Evolutionary conservation across 2,113 vertebrate genomes (phyloP).

Genomic region (Dissostichus mawsoni): DNA sequence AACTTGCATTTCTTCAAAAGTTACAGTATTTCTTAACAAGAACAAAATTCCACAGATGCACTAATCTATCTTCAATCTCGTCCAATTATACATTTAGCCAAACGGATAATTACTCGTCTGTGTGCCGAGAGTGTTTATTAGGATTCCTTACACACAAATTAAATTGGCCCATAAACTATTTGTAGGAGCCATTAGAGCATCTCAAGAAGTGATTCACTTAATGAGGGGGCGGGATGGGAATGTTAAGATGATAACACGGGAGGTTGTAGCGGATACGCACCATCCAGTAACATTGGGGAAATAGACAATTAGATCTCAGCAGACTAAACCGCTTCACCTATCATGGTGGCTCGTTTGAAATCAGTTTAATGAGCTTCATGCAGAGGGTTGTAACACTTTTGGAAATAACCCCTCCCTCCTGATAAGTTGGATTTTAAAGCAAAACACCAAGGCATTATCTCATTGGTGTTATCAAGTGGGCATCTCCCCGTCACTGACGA

Average conservation of each 20-base stretch:
- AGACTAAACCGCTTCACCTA: conserved; percentile 39
- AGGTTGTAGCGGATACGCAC: conserved; percentile 40
- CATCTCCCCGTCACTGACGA: conserved; percentile 20
- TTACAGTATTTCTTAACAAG: conserved; percentile 42
- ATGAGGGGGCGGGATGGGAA: conserved; percentile 66
- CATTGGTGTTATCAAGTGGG: conserved; percentile 2
- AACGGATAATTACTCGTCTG: conserved; percentile 77
- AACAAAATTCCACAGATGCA: conserved; percentile 43
- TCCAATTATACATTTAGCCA: conserved; percentile 77
- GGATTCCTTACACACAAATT: conserved; percentile 73
- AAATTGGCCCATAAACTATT: conserved; percentile 81
- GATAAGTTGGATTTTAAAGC: too few species aligned
- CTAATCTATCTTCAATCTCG: conserved; percentile 62
- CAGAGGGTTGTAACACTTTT: conserved; percentile 19
- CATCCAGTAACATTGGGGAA: conserved; percentile 50
- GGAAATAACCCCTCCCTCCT: not conserved
- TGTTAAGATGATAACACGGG: conserved; percentile 47
- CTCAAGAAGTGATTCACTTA: conserved; percentile 75
- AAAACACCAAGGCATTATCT: not conserved
- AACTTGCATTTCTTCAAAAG: conserved; percentile 28
- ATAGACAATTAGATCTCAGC: conserved; percentile 69
- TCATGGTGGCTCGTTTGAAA: conserved; percentile 57
- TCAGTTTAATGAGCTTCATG: conserved; percentile 55
- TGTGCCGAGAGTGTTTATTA: conserved; percentile 70
- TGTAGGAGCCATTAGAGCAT: conserved; percentile 79